These are phyloP conservation scores for Parascotia fuliginaria DNA, from an alignment of 2,888 invertebrate genomes.

Conservation along the genomic window DNA sequence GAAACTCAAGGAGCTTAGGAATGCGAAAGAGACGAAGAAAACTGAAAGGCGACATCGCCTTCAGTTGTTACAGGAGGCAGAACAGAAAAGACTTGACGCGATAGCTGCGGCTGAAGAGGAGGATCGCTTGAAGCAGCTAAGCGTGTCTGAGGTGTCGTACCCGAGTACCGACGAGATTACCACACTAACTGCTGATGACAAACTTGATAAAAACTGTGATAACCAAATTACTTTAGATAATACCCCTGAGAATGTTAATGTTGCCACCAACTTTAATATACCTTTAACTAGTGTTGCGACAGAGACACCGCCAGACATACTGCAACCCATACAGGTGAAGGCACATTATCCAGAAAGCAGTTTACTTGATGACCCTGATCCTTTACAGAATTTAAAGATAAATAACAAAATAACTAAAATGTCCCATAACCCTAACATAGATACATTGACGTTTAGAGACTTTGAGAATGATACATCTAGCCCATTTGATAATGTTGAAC, in stretches of 20 bases:
- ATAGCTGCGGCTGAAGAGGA: slow-evolving; percentile 79
- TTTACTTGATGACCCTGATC: slow-evolving; percentile 79
- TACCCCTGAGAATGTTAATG: slow-evolving; percentile 48
- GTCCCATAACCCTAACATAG: slow-evolving; percentile 70
- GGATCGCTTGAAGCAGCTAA: slow-evolving; percentile 84
- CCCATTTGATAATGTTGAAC: slow-evolving; percentile 96
- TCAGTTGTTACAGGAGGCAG: slow-evolving; percentile 85
- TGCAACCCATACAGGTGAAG: slow-evolving; percentile 78
- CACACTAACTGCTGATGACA: slow-evolving; percentile 82
- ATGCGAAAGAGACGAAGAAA: slow-evolving; percentile 87
- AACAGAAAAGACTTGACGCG: slow-evolving; percentile 82
- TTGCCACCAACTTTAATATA: slow-evolving; percentile 49
- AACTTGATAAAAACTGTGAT: slow-evolving; percentile 71
- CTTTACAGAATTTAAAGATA: slow-evolving; percentile 69
- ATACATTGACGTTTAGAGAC: slow-evolving; percentile 87
- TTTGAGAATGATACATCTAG: slow-evolving; percentile 97
- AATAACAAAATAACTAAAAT: slow-evolving; percentile 65
- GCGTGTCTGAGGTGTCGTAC: slow-evolving; percentile 86
- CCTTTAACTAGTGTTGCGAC: slow-evolving; percentile 50
- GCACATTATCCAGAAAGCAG: slow-evolving; percentile 65
- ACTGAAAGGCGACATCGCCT: slow-evolving; percentile 87
- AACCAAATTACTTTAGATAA: slow-evolving; percentile 56
- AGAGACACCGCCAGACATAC: slow-evolving; percentile 68
- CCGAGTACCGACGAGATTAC: slow-evolving; percentile 87
- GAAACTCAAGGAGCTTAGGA: slow-evolving; percentile 90